Evolutionary conservation across 2,797 vertebrate genomes (phyloP).

Genomic region (Graptemys geographica): DNA sequence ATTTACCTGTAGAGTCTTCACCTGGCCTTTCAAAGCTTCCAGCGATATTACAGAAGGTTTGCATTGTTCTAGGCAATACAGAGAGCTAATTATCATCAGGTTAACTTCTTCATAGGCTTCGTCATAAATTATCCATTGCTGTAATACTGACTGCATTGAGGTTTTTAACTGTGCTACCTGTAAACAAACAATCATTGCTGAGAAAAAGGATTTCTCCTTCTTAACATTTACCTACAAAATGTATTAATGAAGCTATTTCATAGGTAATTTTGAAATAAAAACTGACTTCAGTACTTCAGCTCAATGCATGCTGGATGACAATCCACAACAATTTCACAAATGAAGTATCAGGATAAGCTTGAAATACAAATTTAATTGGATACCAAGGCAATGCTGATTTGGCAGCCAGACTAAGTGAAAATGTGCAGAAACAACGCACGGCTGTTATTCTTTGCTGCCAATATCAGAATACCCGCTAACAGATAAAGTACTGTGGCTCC

Average conservation of each 20-base stretch:
- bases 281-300: background rate
- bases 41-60: conserved; percentile 72
- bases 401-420: background rate
- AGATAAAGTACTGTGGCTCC: background rate
- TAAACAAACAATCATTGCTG: background rate
- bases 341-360: background rate
- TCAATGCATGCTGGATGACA: background rate
- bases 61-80: conserved; percentile 78
- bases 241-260: background rate
- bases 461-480: background rate
- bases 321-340: background rate
- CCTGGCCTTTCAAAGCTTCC: conserved; percentile 77
- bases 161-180: conserved; percentile 78
- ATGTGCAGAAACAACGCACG: conserved; percentile 20
- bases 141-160: conserved; percentile 73
- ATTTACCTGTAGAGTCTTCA: conserved; percentile 87
- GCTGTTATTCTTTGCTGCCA: conserved; percentile 22
- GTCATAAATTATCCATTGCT: conserved; percentile 82
- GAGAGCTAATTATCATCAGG: conserved; percentile 71
- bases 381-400: conserved; percentile 9
- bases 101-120: conserved; percentile 71
- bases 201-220: background rate
- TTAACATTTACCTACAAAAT: background rate
- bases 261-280: background rate
- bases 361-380: conserved; percentile 26